A percentile compares a stretch with the other conserved stretches of the same genome.
Conservation (phyloP, 1,140 invertebrate genomes). For the Hermatobates lingyangjiaoensis region DNA sequence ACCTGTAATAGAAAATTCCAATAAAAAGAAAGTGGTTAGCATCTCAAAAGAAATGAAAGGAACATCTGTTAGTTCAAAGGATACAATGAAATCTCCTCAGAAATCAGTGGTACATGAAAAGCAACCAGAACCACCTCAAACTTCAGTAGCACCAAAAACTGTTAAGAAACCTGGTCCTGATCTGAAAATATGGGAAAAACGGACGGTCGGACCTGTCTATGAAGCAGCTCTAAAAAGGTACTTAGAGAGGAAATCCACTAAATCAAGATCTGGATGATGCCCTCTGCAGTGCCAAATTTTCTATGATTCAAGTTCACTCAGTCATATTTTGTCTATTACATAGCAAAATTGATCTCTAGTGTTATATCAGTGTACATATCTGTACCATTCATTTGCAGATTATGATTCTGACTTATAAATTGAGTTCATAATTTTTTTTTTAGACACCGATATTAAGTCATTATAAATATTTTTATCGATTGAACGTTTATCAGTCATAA, state of each 20-base stretch:
- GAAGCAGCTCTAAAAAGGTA: constrained; percentile 61
- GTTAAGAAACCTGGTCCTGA: constrained; percentile 18
- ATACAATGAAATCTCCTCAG: constrained; percentile 8
- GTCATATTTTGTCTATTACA: no score
- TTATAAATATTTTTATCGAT: no score
- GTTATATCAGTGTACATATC: no score
- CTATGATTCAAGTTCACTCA: no score
- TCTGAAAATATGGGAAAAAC: constrained; percentile 55
- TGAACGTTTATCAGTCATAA: no score
- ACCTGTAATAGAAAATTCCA: constrained; percentile 12
- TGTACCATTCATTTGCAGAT: no score
- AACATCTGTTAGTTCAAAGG: constrained; percentile 2
- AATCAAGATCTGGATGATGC: no score
- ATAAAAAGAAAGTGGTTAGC: constrained; percentile 17
- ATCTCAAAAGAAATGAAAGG: constrained; percentile 6
- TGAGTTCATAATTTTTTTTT: no score
- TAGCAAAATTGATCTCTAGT: no score
- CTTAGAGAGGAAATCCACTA: constrained; percentile 55
- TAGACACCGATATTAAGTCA: no score
- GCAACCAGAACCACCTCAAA: constrained; percentile 6
- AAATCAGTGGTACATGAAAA: constrained; percentile 6
- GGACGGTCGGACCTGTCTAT: constrained; percentile 62
- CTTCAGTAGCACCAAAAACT: constrained; percentile 11
- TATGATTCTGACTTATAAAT: no score
- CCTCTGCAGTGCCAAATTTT: no score